phyloP scores from a whole-genome alignment of 2,113 vertebrate genomes.

The Otolemur garnettii region DNA sequence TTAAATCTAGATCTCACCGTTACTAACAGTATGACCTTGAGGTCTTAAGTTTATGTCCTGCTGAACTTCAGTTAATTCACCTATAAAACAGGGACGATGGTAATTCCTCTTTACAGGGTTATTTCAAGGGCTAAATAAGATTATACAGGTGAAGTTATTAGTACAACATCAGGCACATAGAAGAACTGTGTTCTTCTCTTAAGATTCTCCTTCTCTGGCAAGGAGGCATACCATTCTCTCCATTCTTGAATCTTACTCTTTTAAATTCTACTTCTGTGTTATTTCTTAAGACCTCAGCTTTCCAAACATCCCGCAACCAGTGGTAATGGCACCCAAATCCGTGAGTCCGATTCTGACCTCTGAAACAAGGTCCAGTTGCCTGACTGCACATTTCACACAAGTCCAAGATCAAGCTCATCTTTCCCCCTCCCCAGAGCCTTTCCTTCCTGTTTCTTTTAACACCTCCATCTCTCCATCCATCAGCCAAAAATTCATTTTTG shows the following conservation, averaged over 20 bases:
- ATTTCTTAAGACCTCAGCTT: not conserved
- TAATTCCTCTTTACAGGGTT: not conserved
- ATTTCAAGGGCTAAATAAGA: not conserved
- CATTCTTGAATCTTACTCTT: not conserved
- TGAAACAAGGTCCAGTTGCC: not conserved
- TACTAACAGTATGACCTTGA: not conserved
- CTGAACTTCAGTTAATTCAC: not conserved
- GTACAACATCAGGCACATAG: not conserved
- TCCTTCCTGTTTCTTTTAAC: not conserved
- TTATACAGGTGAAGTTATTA: not conserved
- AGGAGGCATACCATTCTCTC: not conserved
- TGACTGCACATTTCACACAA: not conserved
- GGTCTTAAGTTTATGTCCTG: not conserved
- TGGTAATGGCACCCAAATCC: not conserved
- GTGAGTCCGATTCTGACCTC: not conserved
- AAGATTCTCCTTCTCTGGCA: not conserved
- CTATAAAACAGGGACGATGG: not conserved
- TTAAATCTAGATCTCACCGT: not conserved
- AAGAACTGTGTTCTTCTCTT: not conserved
- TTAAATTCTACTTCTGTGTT: not conserved
- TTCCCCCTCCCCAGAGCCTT: not conserved
- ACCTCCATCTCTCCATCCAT: not conserved
- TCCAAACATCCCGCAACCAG: not conserved
- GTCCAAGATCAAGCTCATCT: constrained; percentile 3
- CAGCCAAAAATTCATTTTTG: not conserved